phyloP scores from a whole-genome alignment of 2,113 vertebrate species.

The Entosphenus tridentatus region DNA sequence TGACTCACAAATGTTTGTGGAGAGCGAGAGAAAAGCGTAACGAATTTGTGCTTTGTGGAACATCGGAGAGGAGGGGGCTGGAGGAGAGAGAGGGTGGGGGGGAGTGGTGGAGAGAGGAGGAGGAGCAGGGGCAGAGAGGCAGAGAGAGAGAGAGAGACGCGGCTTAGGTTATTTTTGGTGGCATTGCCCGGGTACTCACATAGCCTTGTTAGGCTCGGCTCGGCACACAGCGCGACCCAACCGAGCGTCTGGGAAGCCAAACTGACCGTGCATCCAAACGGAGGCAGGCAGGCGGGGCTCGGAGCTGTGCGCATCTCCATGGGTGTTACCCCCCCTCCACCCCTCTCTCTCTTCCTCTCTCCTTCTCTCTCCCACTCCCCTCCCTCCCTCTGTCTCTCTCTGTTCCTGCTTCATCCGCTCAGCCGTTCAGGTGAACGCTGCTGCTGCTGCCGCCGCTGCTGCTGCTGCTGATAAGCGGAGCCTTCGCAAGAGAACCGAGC shows the following conservation, averaged over 20 bases:
- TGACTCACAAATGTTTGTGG: too few relatives aligned
- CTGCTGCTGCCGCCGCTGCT: not conserved
- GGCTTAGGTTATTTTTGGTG: too few relatives aligned
- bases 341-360: too few relatives aligned
- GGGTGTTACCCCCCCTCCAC: slow-evolving; percentile 7
- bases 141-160: too few relatives aligned
- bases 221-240: slow-evolving; percentile 10
- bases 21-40: too few relatives aligned
- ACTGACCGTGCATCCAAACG: slow-evolving; percentile 11
- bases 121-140: not conserved
- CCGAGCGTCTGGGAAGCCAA: slow-evolving; percentile 9
- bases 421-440: slow-evolving; percentile 17
- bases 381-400: slow-evolving; percentile 6
- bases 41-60: not conserved
- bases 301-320: slow-evolving; percentile 13
- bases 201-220: too few relatives aligned
- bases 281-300: slow-evolving; percentile 15
- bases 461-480: slow-evolving; percentile 13
- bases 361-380: not conserved
- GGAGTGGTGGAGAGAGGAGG: slow-evolving; percentile 4
- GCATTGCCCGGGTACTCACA: too few relatives aligned
- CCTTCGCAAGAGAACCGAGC: slow-evolving; percentile 11
- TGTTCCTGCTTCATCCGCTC: slow-evolving; percentile 17
- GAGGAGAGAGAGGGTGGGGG: not conserved
- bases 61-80: not conserved